Base-by-base conservation (phyloP, 1,140 invertebrate genomes). In the Pygmarrhopalites habei region DNA sequence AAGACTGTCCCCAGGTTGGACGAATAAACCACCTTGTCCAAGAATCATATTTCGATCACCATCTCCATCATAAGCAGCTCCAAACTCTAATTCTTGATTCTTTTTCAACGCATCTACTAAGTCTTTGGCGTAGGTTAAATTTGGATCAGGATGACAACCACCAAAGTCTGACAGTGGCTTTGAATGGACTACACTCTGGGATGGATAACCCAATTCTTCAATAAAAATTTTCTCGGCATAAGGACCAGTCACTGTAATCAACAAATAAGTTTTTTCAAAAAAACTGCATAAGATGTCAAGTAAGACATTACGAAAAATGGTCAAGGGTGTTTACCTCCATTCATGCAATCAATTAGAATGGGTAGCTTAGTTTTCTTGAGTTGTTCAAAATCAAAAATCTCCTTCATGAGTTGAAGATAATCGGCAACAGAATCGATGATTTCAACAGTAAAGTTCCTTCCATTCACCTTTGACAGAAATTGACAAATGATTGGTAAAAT, bases 21-120 rank as follows among this genome's bases (percentile, higher is more conserved):
- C 93, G 78, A 99, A 99, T 76, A 98, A 98, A n/a, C 91, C 95
- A 53, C 87, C 87, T 72, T 88, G 84, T 2, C 96, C 96, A 32
- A 99, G 84, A 70, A 99, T 92, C 96, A 97, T 97, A 77, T 96
- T 96, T 52, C 94, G 83, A 77, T 97, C 93, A 29, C 69, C 95
- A 79, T 99, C 96, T 12, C 96, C 96, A 81, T 99, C 97, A 77
- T 99, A 99, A 52, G 97, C 97, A 35, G 92, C 95, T 39, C 96
- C 97, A 73, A 99, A 89, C 76, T 94, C 91, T 56, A 86, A 83
- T 1, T 89, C 88, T 1, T 53, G 25, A 41, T 53, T 53, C 69
- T 84, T 80, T 72, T 85, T 83, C 55, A 96, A 82, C 2, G 83
- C 79, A 43, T 86, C 77, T 0, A 96, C 92, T 32, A 98, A 82